phyloP scores from a whole-genome alignment of 2,888 invertebrate species.

The Pinctada fucata region DNA sequence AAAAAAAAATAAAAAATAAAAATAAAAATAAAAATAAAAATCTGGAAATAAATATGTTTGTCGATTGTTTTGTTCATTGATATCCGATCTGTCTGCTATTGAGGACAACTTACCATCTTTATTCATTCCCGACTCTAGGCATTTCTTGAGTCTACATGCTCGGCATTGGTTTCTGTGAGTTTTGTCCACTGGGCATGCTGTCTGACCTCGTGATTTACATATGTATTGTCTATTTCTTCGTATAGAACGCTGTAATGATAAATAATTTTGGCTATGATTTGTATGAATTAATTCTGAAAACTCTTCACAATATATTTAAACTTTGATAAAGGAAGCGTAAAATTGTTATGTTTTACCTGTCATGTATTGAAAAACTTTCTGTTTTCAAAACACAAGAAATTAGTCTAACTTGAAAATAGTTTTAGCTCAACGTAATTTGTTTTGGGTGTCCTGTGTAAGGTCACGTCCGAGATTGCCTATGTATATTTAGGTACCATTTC shows the following conservation, averaged over 20 bases:
- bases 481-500: no score
- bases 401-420: no score
- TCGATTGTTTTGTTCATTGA: no score
- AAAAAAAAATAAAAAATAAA: neutral
- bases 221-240: constrained; percentile 95
- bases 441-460: no score
- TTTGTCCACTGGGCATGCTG: constrained; percentile 93
- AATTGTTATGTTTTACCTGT: no score
- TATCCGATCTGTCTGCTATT: no score
- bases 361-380: no score
- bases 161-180: constrained; percentile 97
- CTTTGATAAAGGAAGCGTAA: no score
- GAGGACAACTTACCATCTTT: constrained; percentile 87
- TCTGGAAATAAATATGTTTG: no score
- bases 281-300: neutral
- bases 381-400: no score
- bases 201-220: constrained; percentile 93
- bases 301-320: neutral
- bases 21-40: neutral
- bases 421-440: no score
- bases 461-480: no score
- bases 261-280: neutral
- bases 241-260: constrained; percentile 87
- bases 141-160: constrained; percentile 93
- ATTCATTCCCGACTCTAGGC: constrained; percentile 96